Conservation (phyloP, 2,797 vertebrate species). For the Pseudocheirus occidentalis region DNA sequence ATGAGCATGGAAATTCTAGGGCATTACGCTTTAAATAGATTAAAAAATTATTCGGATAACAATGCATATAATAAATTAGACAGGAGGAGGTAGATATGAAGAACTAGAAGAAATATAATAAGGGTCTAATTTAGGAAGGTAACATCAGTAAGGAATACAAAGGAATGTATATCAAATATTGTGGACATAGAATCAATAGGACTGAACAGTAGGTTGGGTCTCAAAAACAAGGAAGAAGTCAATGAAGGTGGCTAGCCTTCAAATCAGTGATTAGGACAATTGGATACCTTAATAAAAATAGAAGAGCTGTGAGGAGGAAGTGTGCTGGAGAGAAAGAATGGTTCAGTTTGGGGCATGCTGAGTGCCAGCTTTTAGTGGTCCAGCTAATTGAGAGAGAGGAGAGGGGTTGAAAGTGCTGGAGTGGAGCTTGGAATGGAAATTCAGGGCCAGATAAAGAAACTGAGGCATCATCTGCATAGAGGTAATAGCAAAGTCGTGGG, state of each 20-base stretch:
- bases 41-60: not conserved
- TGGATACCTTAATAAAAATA: not conserved
- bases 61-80: not conserved
- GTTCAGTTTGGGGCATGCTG: not conserved
- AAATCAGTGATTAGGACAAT: not conserved
- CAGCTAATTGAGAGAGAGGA: not conserved
- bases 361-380: not conserved
- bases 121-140: not conserved
- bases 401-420: not conserved
- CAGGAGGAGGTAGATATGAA: not conserved
- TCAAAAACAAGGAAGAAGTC: not conserved
- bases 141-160: not conserved
- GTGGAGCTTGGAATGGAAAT: not conserved
- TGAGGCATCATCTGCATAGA: not conserved
- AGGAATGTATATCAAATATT: too few relatives aligned
- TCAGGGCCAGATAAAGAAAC: not conserved
- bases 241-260: not conserved
- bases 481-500: not conserved
- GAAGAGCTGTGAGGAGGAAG: not conserved
- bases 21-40: not conserved
- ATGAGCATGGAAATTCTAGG: not conserved
- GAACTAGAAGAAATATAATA: not conserved
- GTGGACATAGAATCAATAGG: not conserved
- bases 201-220: not conserved
- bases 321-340: not conserved